These are phyloP conservation scores for Gryon sp. DNA, from an alignment of 1,140 invertebrate genomes.

Conservation along the genomic window DNA sequence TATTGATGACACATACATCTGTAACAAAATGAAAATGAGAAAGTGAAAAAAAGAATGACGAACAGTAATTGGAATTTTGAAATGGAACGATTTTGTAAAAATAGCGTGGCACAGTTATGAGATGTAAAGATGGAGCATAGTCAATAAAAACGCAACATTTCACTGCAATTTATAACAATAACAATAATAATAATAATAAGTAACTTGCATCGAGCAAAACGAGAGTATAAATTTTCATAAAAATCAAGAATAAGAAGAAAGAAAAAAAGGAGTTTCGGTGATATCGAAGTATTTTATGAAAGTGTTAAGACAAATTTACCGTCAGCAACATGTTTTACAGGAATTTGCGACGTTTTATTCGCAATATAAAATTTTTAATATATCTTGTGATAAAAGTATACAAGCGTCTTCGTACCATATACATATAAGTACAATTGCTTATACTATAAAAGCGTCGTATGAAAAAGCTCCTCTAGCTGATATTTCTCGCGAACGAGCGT, in stretches of 20 bases:
- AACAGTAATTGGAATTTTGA: slow-evolving; percentile 24
- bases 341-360: slow-evolving; percentile 40
- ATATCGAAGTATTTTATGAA: slow-evolving; percentile 41
- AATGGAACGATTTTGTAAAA: slow-evolving; percentile 7
- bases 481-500: slow-evolving; percentile 60
- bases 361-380: slow-evolving; percentile 58
- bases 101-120: slow-evolving; percentile 11
- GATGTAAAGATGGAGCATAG: slow-evolving; percentile 18
- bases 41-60: slow-evolving; percentile 35
- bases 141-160: slow-evolving; percentile 13
- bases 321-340: slow-evolving; percentile 38
- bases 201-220: not conserved
- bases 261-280: too few species aligned
- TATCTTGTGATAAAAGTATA: slow-evolving; percentile 52
- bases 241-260: slow-evolving; percentile 33
- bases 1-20: slow-evolving; percentile 29
- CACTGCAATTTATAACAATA: slow-evolving; percentile 33
- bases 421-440: slow-evolving; percentile 50
- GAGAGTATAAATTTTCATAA: slow-evolving; percentile 42
- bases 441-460: slow-evolving; percentile 47
- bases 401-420: slow-evolving; percentile 23
- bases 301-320: slow-evolving; percentile 58
- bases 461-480: slow-evolving; percentile 47
- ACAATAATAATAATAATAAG: slow-evolving; percentile 43
- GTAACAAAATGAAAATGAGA: slow-evolving; percentile 28